These are phyloP conservation scores for Scomber colias DNA, from an alignment of 2,113 vertebrate genomes.

Conservation along the genomic window DNA sequence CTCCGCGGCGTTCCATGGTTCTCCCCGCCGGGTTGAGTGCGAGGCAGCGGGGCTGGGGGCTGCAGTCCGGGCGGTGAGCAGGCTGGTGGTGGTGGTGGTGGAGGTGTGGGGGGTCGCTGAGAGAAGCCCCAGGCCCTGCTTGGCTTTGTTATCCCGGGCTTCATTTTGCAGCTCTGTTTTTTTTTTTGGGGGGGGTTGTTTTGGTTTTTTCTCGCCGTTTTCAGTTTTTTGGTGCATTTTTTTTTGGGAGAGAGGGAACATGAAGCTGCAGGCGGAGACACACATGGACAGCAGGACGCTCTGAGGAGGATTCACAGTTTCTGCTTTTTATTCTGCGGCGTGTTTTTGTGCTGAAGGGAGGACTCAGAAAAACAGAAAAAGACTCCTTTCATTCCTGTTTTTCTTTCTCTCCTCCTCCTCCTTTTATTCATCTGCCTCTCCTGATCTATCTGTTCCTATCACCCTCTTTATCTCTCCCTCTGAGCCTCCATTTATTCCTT, in stretches of 20 bases:
- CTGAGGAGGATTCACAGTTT: background rate
- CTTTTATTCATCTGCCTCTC: background rate
- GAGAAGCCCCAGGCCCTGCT: slow-evolving; percentile 69
- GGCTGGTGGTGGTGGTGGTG: slow-evolving; percentile 35
- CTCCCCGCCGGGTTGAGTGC: slow-evolving; percentile 40
- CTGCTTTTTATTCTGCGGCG: background rate
- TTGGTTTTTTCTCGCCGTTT: too few species aligned
- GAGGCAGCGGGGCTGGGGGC: slow-evolving; percentile 61
- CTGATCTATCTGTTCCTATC: background rate
- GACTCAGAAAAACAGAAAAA: background rate
- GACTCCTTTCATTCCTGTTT: too few species aligned
- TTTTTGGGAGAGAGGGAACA: too few species aligned
- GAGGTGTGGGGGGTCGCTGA: slow-evolving; percentile 65
- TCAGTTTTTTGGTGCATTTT: too few species aligned
- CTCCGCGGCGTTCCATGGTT: slow-evolving; percentile 19
- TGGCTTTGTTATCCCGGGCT: slow-evolving; percentile 67
- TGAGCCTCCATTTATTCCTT: too few species aligned
- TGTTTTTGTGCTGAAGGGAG: background rate
- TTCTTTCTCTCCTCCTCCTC: background rate
- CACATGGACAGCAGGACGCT: background rate
- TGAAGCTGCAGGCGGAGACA: background rate
- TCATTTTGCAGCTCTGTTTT: background rate
- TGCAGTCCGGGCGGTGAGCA: slow-evolving; percentile 65
- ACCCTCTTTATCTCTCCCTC: background rate
- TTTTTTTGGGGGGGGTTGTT: too few species aligned